These are phyloP conservation scores for Dipus sagitta DNA, from an alignment of 2,797 vertebrate genomes.

Conservation along the genomic window DNA sequence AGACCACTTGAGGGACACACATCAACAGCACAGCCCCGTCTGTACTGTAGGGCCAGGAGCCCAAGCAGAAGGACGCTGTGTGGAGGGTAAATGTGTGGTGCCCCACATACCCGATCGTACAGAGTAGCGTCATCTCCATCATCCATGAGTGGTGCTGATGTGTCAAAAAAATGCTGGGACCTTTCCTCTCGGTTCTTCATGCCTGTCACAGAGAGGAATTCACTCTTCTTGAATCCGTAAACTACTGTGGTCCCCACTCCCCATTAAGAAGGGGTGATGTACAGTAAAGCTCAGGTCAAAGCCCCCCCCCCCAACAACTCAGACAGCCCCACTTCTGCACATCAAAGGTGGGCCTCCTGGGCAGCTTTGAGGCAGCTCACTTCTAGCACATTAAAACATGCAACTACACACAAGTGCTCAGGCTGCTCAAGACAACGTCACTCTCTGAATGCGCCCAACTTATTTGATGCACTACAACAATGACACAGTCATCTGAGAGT, in stretches of 20 bases:
- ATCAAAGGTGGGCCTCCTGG: background rate
- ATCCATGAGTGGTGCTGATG: slow-evolving; percentile 96
- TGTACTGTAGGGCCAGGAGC: background rate
- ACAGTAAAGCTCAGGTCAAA: slow-evolving; percentile 52
- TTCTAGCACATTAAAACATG: background rate
- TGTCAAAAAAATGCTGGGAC: slow-evolving; percentile 98
- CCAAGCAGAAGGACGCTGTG: background rate
- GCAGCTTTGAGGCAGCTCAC: too few species aligned
- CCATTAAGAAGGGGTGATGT: slow-evolving; percentile 8
- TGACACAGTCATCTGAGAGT: background rate
- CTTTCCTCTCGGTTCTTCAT: slow-evolving; percentile 99
- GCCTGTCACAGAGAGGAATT: slow-evolving; percentile 87
- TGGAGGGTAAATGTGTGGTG: fast-evolving
- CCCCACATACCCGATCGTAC: slow-evolving; percentile 92
- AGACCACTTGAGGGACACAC: background rate
- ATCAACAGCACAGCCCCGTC: background rate
- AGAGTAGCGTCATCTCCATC: slow-evolving; percentile 95
- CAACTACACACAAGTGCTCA: background rate
- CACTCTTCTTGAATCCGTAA: slow-evolving; percentile 44
- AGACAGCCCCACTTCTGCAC: background rate
- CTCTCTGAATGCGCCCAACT: background rate
- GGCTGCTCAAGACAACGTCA: background rate
- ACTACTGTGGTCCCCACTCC: background rate
- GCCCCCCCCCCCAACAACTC: background rate
- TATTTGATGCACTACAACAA: background rate